Evolutionary conservation across 2,797 vertebrate genomes (phyloP).

Genomic region (Phoxinus dragarum): DNA sequence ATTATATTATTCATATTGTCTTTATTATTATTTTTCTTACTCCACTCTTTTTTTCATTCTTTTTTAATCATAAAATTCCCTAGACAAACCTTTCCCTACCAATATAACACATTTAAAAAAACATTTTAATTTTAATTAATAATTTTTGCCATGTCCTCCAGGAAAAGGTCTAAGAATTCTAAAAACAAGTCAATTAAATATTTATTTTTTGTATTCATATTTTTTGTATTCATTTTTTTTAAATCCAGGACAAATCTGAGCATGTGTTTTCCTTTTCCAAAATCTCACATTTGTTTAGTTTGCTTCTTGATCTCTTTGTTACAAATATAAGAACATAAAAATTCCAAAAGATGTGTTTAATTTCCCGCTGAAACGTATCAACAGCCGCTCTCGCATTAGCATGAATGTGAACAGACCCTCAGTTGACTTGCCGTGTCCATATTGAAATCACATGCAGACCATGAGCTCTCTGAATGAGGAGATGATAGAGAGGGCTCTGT

Average conservation of each 20-base stretch:
- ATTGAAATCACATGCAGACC: slow-evolving; percentile 82
- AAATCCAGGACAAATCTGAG: neutral
- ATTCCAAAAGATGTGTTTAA: slow-evolving; percentile 34
- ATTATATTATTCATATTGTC: neutral
- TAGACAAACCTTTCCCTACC: neutral
- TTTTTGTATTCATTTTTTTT: neutral
- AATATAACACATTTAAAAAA: neutral
- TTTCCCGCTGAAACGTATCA: slow-evolving; percentile 29
- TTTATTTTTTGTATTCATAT: neutral
- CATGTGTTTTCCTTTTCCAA: neutral
- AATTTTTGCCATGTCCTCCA: neutral
- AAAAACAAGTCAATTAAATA: neutral
- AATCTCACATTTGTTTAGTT: slow-evolving; percentile 13
- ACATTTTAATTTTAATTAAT: neutral
- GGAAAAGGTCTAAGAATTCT: neutral
- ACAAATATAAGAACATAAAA: slow-evolving; percentile 16
- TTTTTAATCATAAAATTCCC: neutral
- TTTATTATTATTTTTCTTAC: neutral
- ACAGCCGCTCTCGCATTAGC: slow-evolving; percentile 37
- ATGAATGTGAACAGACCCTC: slow-evolving; percentile 46
- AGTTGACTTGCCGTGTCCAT: slow-evolving; percentile 39
- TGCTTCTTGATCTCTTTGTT: slow-evolving; percentile 1
- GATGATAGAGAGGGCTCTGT: slow-evolving; percentile 70
- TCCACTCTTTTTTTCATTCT: neutral
- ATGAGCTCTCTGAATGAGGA: slow-evolving; percentile 74